These are phyloP conservation scores for Paralinhomoeus sp. DNA, from an alignment of 2,888 invertebrate species.

Conservation along the genomic window DNA sequence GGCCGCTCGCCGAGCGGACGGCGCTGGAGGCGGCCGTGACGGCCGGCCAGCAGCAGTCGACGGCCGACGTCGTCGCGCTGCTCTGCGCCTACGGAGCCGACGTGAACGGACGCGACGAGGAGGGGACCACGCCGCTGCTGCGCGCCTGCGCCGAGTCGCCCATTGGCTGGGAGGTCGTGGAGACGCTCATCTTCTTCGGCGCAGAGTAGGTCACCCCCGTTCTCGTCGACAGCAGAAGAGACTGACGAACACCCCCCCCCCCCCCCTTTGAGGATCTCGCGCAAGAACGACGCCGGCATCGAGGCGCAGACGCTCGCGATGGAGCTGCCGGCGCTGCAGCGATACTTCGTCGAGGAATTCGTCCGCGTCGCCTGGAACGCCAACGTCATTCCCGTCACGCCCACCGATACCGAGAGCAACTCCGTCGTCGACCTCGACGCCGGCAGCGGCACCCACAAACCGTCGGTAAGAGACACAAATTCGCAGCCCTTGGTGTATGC, in stretches of 20 bases:
- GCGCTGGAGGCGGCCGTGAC: constrained; percentile 38
- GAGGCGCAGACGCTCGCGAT: constrained; percentile 35
- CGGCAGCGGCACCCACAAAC: background rate
- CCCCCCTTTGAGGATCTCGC: constrained; percentile 14
- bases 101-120: constrained; percentile 32
- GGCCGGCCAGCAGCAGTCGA: constrained; percentile 23
- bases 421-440: background rate
- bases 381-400: background rate
- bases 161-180: constrained; percentile 31
- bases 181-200: constrained; percentile 21
- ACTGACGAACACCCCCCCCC: too few relatives aligned
- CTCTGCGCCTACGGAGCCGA: constrained; percentile 37
- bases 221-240: too few relatives aligned
- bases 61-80: constrained; percentile 33
- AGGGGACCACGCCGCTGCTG: constrained; percentile 38
- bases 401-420: background rate
- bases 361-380: constrained; percentile 8
- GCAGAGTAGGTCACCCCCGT: too few relatives aligned
- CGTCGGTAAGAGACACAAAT: too few relatives aligned
- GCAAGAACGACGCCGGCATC: constrained; percentile 32
- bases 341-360: constrained; percentile 25
- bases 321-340: constrained; percentile 32
- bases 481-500: too few relatives aligned
- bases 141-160: constrained; percentile 36
- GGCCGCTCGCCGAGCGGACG: constrained; percentile 28